These are phyloP conservation scores for Melinaea marsaeus DNA, from an alignment of 2,888 invertebrate genomes.

Conservation along the genomic window DNA sequence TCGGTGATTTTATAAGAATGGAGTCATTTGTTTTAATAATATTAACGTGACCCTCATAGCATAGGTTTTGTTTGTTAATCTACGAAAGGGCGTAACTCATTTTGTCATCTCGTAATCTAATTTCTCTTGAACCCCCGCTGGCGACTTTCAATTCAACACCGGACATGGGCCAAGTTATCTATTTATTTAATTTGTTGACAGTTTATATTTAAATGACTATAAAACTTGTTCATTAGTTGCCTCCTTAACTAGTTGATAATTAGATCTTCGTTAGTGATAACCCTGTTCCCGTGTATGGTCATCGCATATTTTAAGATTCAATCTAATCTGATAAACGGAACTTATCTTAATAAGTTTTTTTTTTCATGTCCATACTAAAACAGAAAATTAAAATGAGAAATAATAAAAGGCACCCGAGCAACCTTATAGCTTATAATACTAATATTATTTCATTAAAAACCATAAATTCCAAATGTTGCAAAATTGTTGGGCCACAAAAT, in stretches of 20 bases:
- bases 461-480: conserved; percentile 53
- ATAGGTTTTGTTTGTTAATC: conserved; percentile 78
- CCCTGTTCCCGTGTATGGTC: not conserved
- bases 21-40: conserved; percentile 75
- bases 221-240: conserved; percentile 3
- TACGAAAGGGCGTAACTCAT: conserved; percentile 77
- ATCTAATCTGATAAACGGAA: not conserved
- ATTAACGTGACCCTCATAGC: conserved; percentile 74
- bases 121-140: conserved; percentile 67
- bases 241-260: conserved; percentile 2
- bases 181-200: conserved; percentile 62
- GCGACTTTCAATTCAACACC: conserved; percentile 46
- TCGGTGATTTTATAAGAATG: conserved; percentile 66
- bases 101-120: conserved; percentile 77
- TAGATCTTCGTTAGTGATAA: not conserved
- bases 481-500: conserved; percentile 32
- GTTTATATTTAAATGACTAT: conserved; percentile 45
- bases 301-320: not conserved
- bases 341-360: not conserved
- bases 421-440: not conserved
- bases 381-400: not conserved
- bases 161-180: conserved; percentile 61
- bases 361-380: not conserved
- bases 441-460: conserved; percentile 34
- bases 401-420: not conserved